Percentiles rank a stretch among this genome's conserved stretches.
These are phyloP conservation scores for Peucedramus taeniatus DNA, from an alignment of 2,113 vertebrate species.

Conservation along the genomic window DNA sequence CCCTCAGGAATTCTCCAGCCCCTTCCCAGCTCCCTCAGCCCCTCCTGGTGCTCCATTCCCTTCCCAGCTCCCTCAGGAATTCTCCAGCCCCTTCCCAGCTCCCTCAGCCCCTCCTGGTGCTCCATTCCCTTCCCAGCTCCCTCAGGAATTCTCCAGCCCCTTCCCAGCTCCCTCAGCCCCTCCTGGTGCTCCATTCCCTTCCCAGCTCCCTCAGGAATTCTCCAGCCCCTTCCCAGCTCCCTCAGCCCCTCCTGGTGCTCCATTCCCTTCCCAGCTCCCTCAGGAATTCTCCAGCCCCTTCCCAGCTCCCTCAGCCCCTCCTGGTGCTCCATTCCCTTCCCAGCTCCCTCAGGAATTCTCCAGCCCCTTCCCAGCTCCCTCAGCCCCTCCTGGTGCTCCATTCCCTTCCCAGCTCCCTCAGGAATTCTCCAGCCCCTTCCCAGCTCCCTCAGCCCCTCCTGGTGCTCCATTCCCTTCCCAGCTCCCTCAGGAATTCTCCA, in stretches of 20 bases:
- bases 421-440: neutral
- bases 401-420: neutral
- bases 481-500: neutral
- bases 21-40: neutral
- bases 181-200: too few relatives aligned
- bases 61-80: neutral
- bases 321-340: too few relatives aligned
- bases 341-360: neutral
- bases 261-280: neutral
- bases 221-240: neutral
- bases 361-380: neutral
- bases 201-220: neutral
- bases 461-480: too few relatives aligned
- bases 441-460: neutral
- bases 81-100: neutral
- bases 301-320: neutral
- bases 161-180: neutral
- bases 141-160: neutral
- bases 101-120: neutral
- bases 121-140: neutral
- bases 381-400: too few relatives aligned
- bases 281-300: neutral
- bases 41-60: too few relatives aligned
- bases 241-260: too few relatives aligned
- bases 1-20: neutral